Conservation (phyloP, 1,140 invertebrate species). For the Oncopeltus fasciatus region DNA sequence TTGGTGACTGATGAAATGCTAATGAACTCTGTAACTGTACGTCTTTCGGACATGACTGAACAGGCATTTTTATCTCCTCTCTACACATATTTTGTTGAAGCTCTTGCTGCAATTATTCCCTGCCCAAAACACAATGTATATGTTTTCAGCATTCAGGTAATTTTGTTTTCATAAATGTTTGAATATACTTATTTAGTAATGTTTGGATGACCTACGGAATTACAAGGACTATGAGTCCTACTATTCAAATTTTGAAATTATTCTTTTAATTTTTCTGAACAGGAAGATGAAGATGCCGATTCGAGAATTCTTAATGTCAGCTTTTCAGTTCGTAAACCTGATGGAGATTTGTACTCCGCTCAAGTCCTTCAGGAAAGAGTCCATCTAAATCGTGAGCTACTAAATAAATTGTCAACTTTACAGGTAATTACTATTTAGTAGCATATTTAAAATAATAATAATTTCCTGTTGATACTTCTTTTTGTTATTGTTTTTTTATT, state of each 20-base stretch:
- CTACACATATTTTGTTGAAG: constrained; percentile 78
- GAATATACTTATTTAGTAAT: no score
- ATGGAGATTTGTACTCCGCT: constrained; percentile 68
- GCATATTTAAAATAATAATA: background rate
- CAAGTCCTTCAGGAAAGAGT: constrained; percentile 87
- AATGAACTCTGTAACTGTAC: constrained; percentile 84
- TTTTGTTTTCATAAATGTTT: background rate
- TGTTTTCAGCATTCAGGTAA: constrained; percentile 77
- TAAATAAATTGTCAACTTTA: constrained; percentile 74
- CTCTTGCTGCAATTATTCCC: constrained; percentile 79
- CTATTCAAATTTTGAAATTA: no score
- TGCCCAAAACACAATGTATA: constrained; percentile 86
- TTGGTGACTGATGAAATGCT: constrained; percentile 91
- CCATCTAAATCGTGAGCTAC: constrained; percentile 73
- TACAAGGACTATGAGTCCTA: no score
- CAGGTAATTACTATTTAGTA: constrained; percentile 40
- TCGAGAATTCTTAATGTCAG: constrained; percentile 84
- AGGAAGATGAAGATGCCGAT: constrained; percentile 68
- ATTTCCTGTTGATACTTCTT: no score
- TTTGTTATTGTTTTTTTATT: no score
- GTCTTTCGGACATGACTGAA: constrained; percentile 83
- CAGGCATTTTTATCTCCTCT: constrained; percentile 85
- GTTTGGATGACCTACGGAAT: no score
- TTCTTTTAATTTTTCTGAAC: no score
- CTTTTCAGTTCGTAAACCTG: constrained; percentile 73